Evolutionary conservation across 1,140 invertebrate genomes (phyloP), one percentile per base, ranked within the genome.

Genomic region (Micrasema longulum): DNA sequence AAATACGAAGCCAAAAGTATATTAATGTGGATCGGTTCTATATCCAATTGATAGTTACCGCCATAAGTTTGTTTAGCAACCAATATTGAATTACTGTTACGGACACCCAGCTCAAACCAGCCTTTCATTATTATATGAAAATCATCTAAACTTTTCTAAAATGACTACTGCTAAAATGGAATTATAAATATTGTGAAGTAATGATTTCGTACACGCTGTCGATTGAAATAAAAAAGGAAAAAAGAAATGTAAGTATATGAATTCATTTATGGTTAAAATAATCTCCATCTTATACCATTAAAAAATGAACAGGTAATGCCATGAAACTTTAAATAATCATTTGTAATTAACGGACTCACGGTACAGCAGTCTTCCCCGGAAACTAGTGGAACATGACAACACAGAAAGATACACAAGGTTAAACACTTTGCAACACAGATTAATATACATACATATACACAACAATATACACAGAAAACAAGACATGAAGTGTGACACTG

Each of bases 91-190:
- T 52, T 66, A 73, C 69, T 71, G 73, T 73, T 78, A 77, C 76
- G 79, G 77, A 84, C 81, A 84, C 82, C 81, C 82, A 84, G 81
- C 79, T 84, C 81, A 82, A 82, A 83, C 81, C 81, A 82, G 78
- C 79, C 78, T 79, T 62, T 73, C 71, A 73, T 41, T 23, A 69
- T 41, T 23, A 60, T 47, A 22, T 53, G 41, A 38, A 55, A 53
- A 22, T 26, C 26, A n/a, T 69, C 52, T 69, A 69, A 47, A 60
- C 14, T 69, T 43, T 45, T 35, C 14, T 43, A 50, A 62, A 22
- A 60, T 48, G 1, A 60, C 41, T 60, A 60, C 22, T 43, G 12
- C 36, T 69, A 69, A 62, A 31, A 50, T 69, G 45, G 48, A 26
- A 62, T 16, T 20, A 64, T 12, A 31, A 11, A 14, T 64, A 31